Evolutionary conservation across 2,888 invertebrate genomes (phyloP).

Genomic region (Mythimna albipuncta): DNA sequence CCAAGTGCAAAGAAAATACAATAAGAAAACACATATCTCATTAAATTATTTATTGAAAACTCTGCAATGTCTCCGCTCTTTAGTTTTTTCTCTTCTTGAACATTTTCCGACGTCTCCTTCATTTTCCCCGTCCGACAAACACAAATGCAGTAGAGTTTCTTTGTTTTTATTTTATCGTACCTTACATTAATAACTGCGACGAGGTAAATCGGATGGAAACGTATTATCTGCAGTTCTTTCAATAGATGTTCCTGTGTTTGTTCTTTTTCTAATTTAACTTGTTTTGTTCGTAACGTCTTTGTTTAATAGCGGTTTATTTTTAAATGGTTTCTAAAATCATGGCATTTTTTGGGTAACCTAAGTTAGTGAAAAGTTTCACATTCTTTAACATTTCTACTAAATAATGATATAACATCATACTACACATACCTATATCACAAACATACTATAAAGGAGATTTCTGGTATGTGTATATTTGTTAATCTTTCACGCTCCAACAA

Average conservation of each 20-base stretch:
- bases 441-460: too few relatives aligned
- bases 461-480: too few relatives aligned
- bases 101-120: background rate
- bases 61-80: background rate
- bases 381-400: too few relatives aligned
- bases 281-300: background rate
- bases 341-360: background rate
- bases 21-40: background rate
- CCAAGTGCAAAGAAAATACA: background rate
- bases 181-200: slow-evolving; percentile 12
- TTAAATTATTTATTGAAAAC: background rate
- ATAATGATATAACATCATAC: too few relatives aligned
- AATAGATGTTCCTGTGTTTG: background rate
- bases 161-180: slow-evolving; percentile 39
- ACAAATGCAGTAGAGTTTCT: background rate
- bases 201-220: slow-evolving; percentile 38
- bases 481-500: too few relatives aligned
- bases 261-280: slow-evolving; percentile 9
- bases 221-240: slow-evolving; percentile 29
- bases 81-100: background rate
- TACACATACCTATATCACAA: too few relatives aligned
- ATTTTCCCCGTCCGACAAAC: slow-evolving; percentile 5
- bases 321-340: background rate
- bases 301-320: background rate
- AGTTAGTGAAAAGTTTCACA: background rate